Conservation (phyloP, 2,888 invertebrate genomes). For the Synergus laeviventris region DNA sequence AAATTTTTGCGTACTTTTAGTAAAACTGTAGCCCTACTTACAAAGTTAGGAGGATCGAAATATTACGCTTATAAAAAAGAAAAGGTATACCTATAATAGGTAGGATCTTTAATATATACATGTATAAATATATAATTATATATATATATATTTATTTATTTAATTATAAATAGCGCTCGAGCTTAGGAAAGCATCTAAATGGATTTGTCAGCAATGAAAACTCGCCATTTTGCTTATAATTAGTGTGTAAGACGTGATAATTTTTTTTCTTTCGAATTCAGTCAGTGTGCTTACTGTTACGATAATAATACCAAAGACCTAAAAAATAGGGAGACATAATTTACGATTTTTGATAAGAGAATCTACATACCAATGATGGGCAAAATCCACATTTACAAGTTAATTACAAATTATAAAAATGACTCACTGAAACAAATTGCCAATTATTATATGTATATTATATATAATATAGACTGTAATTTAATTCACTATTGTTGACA, state of each 20-base stretch:
- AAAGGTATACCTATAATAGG: slow-evolving; percentile 50
- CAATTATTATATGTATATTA: no score
- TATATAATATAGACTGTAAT: no score
- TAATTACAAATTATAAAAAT: slow-evolving; percentile 24
- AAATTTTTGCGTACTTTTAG: slow-evolving; percentile 44
- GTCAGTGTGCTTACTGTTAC: slow-evolving; percentile 67
- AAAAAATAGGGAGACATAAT: slow-evolving; percentile 44
- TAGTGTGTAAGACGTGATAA: slow-evolving; percentile 28
- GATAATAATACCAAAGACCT: slow-evolving; percentile 44
- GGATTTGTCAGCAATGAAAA: slow-evolving; percentile 39
- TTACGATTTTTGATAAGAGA: slow-evolving; percentile 11
- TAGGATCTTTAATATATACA: slow-evolving; percentile 40
- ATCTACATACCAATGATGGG: not conserved
- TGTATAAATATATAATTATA: slow-evolving; percentile 35
- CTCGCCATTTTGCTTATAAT: slow-evolving; percentile 31
- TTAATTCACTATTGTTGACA: no score
- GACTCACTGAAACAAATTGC: no score
- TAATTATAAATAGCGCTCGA: slow-evolving; percentile 50
- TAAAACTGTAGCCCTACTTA: slow-evolving; percentile 47
- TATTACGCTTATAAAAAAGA: slow-evolving; percentile 66
- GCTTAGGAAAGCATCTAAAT: slow-evolving; percentile 41
- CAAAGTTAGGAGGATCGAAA: slow-evolving; percentile 63
- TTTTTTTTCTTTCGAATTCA: slow-evolving; percentile 62
- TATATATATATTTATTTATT: slow-evolving; percentile 42
- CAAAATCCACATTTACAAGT: not conserved